Evolutionary conservation across 2,797 vertebrate species (phyloP).

Genomic region (Yasuhikotakia modesta): DNA sequence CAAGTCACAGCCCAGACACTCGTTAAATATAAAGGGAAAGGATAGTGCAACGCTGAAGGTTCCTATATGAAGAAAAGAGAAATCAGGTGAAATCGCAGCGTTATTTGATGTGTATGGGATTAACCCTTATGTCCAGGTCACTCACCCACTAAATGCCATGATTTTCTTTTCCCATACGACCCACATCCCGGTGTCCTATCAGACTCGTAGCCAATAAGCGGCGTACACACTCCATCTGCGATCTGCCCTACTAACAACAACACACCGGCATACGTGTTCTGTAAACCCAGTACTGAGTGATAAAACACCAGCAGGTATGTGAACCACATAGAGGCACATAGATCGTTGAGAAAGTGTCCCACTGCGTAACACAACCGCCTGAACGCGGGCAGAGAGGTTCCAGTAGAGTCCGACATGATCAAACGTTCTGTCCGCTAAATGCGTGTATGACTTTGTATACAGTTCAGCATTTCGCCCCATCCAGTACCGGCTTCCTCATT

Average conservation of each 20-base stretch:
- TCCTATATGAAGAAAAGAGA: constrained; percentile 70
- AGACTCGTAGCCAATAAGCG: constrained; percentile 88
- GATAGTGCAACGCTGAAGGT: constrained; percentile 81
- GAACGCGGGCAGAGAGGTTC: constrained; percentile 60
- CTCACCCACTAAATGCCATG: constrained; percentile 91
- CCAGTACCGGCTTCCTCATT: neutral
- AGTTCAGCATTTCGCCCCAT: constrained; percentile 5
- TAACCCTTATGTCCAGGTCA: neutral
- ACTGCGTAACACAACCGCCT: constrained; percentile 81
- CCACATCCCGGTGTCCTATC: constrained; percentile 79
- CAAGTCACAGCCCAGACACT: constrained; percentile 81
- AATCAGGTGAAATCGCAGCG: neutral
- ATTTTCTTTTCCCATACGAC: constrained; percentile 87
- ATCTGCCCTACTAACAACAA: constrained; percentile 85
- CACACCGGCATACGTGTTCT: constrained; percentile 81
- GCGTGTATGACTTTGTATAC: neutral
- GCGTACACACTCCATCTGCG: constrained; percentile 88
- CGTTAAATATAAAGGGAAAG: constrained; percentile 93
- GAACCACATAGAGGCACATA: constrained; percentile 96
- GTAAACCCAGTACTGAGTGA: constrained; percentile 87
- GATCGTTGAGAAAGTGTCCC: constrained; percentile 91
- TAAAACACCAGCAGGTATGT: constrained; percentile 91
- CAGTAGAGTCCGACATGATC: constrained; percentile 63
- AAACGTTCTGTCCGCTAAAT: neutral
- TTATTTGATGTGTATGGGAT: neutral